Conservation (phyloP, 2,797 vertebrate species). For the Ispidina lecontei region DNA sequence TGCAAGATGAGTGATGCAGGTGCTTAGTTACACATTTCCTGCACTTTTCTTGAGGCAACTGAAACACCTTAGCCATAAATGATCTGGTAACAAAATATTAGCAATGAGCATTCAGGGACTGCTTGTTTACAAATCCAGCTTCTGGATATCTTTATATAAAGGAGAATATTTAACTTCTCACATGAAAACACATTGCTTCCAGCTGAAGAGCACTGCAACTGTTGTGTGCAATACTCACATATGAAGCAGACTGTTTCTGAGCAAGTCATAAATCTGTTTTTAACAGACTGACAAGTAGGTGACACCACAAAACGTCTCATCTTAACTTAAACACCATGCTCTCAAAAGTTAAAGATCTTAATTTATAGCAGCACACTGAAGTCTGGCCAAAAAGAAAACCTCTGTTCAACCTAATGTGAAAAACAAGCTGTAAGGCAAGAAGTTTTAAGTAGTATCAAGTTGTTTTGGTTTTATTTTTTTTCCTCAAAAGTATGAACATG, state of each 20-base stretch:
- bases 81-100: not conserved
- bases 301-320: not conserved
- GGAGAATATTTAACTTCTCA: not conserved
- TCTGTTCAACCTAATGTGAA: not conserved
- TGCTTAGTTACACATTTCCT: not conserved
- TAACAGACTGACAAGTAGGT: slow-evolving; percentile 22
- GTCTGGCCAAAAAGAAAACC: not conserved
- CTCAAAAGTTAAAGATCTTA: slow-evolving; percentile 13
- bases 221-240: not conserved
- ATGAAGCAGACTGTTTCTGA: not conserved
- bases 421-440: not conserved
- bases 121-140: not conserved
- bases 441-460: not conserved
- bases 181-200: not conserved
- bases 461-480: not conserved
- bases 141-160: not conserved
- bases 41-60: not conserved
- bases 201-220: not conserved
- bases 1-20: not conserved
- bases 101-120: not conserved
- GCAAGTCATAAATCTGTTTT: slow-evolving; percentile 22
- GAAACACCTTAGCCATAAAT: not conserved
- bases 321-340: not conserved
- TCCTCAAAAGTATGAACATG: accelerated
- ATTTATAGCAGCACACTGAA: slow-evolving; percentile 1